These are phyloP conservation scores for Pandemis heparana DNA, from an alignment of 2,888 invertebrate species.

Conservation along the genomic window DNA sequence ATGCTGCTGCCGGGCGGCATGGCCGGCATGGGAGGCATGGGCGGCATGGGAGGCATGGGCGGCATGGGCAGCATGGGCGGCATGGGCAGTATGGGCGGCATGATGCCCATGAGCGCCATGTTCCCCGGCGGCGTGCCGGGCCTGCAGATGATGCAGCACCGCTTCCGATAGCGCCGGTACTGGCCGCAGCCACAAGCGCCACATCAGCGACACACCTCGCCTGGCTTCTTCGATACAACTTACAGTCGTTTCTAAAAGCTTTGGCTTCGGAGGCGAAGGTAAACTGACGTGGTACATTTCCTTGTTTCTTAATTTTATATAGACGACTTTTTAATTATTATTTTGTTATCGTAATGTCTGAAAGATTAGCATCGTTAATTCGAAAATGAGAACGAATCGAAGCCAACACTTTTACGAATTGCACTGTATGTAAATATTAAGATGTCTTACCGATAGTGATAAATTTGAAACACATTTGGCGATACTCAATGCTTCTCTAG, in stretches of 20 bases:
- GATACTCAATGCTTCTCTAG: slow-evolving; percentile 27
- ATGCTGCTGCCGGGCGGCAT: slow-evolving; percentile 73
- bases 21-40: slow-evolving; percentile 60
- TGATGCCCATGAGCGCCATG: slow-evolving; percentile 85
- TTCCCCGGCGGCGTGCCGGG: slow-evolving; percentile 72
- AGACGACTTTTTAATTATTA: not conserved
- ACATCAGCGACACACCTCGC: slow-evolving; percentile 49
- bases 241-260: slow-evolving; percentile 13
- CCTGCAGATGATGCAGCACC: slow-evolving; percentile 92
- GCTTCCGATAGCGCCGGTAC: slow-evolving; percentile 90
- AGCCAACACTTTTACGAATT: slow-evolving; percentile 17
- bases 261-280: slow-evolving; percentile 19
- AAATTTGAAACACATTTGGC: slow-evolving; percentile 26
- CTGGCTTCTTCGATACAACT: slow-evolving; percentile 49
- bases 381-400: not conserved
- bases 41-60: slow-evolving; percentile 69
- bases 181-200: not conserved
- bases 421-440: slow-evolving; percentile 31
- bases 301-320: slow-evolving; percentile 1
- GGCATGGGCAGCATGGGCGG: slow-evolving; percentile 69
- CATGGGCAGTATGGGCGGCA: slow-evolving; percentile 80
- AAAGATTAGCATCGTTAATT: not conserved
- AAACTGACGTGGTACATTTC: not conserved
- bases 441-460: slow-evolving; percentile 6
- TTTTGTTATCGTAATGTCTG: slow-evolving; percentile 4